These are phyloP conservation scores for Molossus molossus DNA, from an alignment of 2,797 vertebrate species.

Conservation along the genomic window DNA sequence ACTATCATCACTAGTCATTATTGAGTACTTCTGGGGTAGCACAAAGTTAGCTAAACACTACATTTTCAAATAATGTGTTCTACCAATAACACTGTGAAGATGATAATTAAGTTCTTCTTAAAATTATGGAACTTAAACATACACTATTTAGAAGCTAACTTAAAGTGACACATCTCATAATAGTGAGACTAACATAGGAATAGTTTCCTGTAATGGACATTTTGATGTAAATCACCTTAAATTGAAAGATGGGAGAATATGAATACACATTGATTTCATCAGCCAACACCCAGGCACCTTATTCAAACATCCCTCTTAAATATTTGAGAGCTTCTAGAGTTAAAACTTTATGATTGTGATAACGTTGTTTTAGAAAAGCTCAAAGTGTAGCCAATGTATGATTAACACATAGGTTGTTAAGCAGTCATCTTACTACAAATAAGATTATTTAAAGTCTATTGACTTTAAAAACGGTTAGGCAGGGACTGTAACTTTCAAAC, in stretches of 20 bases:
- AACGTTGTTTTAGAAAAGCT: neutral
- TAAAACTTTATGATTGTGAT: neutral
- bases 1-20: neutral
- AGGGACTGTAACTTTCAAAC: neutral
- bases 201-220: neutral
- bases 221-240: conserved; percentile 25
- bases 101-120: neutral
- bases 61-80: neutral
- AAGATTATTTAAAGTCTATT: conserved; percentile 9
- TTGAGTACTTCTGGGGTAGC: neutral
- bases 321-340: neutral
- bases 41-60: neutral
- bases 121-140: neutral
- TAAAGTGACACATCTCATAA: conserved; percentile 9
- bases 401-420: conserved; percentile 25
- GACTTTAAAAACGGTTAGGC: neutral
- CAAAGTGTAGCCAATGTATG: neutral
- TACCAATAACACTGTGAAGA: neutral
- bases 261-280: neutral
- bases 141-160: conserved; percentile 1
- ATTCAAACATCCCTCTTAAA: neutral
- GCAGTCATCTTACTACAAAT: neutral
- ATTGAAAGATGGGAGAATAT: neutral
- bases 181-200: neutral
- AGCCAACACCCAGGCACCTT: neutral